Base-by-base conservation (phyloP, 2,113 vertebrate genomes). In the Lampris megalopsis region DNA sequence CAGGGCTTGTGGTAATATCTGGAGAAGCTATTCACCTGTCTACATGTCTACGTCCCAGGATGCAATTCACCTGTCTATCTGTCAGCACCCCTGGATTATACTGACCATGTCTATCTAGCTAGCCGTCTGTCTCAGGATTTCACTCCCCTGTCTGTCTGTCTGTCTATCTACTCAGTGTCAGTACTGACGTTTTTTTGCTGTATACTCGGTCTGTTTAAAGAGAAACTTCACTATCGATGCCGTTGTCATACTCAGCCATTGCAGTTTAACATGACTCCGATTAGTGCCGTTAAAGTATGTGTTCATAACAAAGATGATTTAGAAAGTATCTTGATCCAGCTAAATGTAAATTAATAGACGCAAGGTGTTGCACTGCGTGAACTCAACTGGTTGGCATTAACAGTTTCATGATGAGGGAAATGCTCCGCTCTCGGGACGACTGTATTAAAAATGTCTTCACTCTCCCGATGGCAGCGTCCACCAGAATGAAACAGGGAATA, bases 401-500 rank as follows among this genome's bases (percentile, higher is more conserved):
- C 52, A 61, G 61, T 50, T 53, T 47, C 45, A 64, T 35, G 60
- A 40, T 72, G 58, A 70, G 70, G 61, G 62, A 11, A 71, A 9
- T 37, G 43, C 77, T 45, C 58, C 3, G 40, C 68, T 47, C 61
- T 43, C 62, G 63, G 54, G 63, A 65, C 71, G 52, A 36, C 50
- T 56, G 59, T 8, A 79, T 74, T 68, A 63, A 47, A 75, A 79
- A 43, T 75, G 63, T 59, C 71, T 54, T 81, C 62, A 71, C 63
- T 63, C 77, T 50, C 7, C 58, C 71, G 42, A 81, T 74, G 71
- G 81, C 71, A 7, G 35, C 13, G 40, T 54, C 65, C 79, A 77
- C 72, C 41, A 65, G 24, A 73, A 82, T 71, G 74, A 56, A 73
- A 79, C 76, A 76, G 75, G 77, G 88, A 90, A 89, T 91, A 91